Evolutionary conservation across 1,140 invertebrate species (phyloP).

Genomic region (Scaptomyza montana): DNA sequence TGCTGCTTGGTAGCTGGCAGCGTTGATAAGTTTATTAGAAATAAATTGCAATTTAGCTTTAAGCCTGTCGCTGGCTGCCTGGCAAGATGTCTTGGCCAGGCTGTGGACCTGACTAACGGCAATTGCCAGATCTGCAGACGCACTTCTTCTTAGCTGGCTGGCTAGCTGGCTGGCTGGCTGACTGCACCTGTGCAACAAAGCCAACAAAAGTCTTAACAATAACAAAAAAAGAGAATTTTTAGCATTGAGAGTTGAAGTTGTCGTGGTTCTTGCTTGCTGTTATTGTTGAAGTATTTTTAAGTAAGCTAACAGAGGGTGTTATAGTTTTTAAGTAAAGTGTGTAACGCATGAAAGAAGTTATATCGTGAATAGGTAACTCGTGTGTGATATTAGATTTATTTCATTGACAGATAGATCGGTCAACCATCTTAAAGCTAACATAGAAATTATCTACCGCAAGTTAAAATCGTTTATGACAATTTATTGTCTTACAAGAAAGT

Average conservation of each 20-base stretch:
- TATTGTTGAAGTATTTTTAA: not conserved
- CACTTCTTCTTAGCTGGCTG: constrained; percentile 43
- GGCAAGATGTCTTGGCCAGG: no score
- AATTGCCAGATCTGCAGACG: constrained; percentile 33
- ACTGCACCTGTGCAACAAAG: constrained; percentile 7
- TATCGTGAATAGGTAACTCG: no score
- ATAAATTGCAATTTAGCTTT: constrained; percentile 79
- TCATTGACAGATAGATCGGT: no score
- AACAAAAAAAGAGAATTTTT: not conserved
- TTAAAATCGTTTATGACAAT: no score
- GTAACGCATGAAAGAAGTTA: no score
- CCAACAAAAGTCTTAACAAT: constrained; percentile 3
- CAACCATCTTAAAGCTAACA: no score
- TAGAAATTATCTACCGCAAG: no score
- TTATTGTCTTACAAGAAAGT: no score
- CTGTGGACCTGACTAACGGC: constrained; percentile 22
- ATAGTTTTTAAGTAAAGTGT: no score
- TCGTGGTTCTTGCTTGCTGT: not conserved
- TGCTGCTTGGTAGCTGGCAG: constrained; percentile 58
- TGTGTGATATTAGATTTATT: no score
- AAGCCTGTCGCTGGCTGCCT: constrained; percentile 8
- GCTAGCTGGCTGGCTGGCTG: constrained; percentile 6
- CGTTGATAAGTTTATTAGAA: constrained; percentile 82
- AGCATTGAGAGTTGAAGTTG: constrained; percentile 1
- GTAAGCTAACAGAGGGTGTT: not conserved